Evolutionary conservation across 1,140 invertebrate species (phyloP).

Genomic region (Atopsyche davidsoni): DNA sequence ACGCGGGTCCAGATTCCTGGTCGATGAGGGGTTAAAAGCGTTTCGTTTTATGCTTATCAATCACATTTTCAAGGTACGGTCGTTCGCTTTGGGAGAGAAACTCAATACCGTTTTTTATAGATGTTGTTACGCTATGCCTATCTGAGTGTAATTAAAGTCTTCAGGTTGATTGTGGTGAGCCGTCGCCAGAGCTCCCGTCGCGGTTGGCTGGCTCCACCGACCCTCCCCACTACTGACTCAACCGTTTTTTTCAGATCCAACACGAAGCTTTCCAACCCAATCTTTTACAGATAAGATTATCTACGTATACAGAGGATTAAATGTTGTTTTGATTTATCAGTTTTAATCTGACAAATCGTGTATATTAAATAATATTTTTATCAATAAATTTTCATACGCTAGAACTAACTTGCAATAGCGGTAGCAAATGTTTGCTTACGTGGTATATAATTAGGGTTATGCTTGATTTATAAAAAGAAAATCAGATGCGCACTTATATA

Average conservation of each 20-base stretch:
- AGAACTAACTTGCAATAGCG: no score
- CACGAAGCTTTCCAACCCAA: slow-evolving; percentile 13
- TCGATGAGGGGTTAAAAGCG: slow-evolving; percentile 5
- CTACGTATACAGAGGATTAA: no score
- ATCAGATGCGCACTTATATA: no score
- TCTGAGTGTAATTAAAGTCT: slow-evolving; percentile 30
- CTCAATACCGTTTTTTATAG: slow-evolving; percentile 26
- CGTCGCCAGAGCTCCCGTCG: slow-evolving; percentile 25
- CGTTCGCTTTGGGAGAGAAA: slow-evolving; percentile 17
- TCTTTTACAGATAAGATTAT: no score
- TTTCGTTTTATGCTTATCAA: slow-evolving; percentile 29
- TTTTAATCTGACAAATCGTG: background rate
- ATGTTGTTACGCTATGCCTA: slow-evolving; percentile 30
- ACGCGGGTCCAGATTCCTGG: no score
- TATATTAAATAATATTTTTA: background rate
- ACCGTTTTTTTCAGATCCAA: slow-evolving; percentile 11
- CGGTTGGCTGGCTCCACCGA: slow-evolving; percentile 16
- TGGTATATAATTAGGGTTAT: no score
- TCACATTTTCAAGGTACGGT: slow-evolving; percentile 24
- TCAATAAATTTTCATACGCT: background rate
- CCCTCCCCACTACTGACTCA: no score
- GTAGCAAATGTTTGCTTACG: no score
- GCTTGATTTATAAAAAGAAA: no score
- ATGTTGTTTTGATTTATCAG: no score
- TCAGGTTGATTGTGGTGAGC: slow-evolving; percentile 27